Percentiles rank a stretch among this genome's conserved stretches.
phyloP scores from a whole-genome alignment of 1,140 invertebrate genomes.

The Cyphomyrmex costatus region DNA sequence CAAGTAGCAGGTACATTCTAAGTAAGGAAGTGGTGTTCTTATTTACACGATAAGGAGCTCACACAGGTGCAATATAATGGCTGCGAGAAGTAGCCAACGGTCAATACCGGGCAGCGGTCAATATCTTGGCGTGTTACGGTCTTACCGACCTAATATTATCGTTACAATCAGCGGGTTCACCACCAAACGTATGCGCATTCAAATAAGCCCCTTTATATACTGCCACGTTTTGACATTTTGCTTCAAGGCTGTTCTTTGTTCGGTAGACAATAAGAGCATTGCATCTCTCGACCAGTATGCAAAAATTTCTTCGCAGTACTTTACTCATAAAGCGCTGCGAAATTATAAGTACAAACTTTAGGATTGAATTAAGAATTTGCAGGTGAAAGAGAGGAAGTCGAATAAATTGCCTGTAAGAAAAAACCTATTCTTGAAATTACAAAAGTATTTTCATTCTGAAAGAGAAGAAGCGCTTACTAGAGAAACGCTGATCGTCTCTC shows the following conservation, averaged over 20 bases:
- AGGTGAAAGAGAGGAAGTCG: not conserved
- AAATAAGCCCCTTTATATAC: slow-evolving; percentile 62
- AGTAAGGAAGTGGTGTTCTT: not conserved
- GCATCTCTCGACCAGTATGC: not conserved
- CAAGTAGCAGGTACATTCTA: not conserved
- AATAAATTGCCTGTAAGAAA: no score
- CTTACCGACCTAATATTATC: slow-evolving; percentile 78
- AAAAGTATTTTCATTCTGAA: no score
- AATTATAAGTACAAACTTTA: not conserved
- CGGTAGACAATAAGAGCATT: slow-evolving; percentile 61
- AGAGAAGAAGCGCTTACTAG: not conserved
- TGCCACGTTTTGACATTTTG: slow-evolving; percentile 77
- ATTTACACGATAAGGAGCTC: slow-evolving; percentile 30
- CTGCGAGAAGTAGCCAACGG: slow-evolving; percentile 79
- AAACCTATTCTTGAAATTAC: no score
- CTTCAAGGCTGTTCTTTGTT: slow-evolving; percentile 79
- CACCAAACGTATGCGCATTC: slow-evolving; percentile 72
- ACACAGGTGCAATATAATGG: slow-evolving; percentile 42
- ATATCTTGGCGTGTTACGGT: slow-evolving; percentile 84
- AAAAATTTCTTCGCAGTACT: not conserved
- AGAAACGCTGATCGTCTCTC: no score
- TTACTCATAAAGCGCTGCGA: not conserved
- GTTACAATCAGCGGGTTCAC: slow-evolving; percentile 61
- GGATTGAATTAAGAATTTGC: not conserved
- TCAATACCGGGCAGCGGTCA: slow-evolving; percentile 84